These are phyloP conservation scores for Magallana gigas DNA, from an alignment of 1,140 invertebrate genomes.

Conservation along the genomic window DNA sequence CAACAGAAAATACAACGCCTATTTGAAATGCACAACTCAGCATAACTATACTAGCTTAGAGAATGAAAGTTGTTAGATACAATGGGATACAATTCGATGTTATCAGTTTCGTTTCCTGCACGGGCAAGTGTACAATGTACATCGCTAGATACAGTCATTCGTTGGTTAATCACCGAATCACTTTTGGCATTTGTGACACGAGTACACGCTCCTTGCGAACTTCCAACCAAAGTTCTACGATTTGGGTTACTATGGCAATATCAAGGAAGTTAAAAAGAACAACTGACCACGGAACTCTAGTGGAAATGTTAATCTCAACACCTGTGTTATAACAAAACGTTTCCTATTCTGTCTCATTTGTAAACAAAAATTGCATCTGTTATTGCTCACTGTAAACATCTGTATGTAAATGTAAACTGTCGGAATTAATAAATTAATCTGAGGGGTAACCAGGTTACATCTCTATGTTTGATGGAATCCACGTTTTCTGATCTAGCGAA, in stretches of 20 bases:
- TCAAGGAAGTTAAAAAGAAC: conserved; percentile 18
- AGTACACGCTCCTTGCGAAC: not conserved
- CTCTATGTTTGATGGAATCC: too few relatives aligned
- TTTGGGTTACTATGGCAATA: conserved; percentile 2
- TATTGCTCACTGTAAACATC: conserved; percentile 31
- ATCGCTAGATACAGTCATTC: too few relatives aligned
- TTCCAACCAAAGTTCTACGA: not conserved
- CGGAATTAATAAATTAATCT: conserved; percentile 35
- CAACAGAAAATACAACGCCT: too few relatives aligned
- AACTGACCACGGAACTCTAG: conserved; percentile 1
- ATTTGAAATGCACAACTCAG: too few relatives aligned
- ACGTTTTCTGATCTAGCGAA: too few relatives aligned
- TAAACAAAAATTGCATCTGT: conserved; percentile 38
- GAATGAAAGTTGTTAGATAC: too few relatives aligned
- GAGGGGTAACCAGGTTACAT: not conserved
- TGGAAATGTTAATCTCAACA: conserved; percentile 17
- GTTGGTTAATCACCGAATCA: not conserved
- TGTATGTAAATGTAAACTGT: conserved; percentile 32
- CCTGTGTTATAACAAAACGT: conserved; percentile 34
- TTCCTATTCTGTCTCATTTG: conserved; percentile 14
- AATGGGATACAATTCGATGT: too few relatives aligned
- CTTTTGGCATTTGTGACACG: conserved; percentile 26
- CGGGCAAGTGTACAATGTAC: too few relatives aligned
- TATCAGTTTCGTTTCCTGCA: too few relatives aligned
- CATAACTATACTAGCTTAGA: too few relatives aligned